Evolutionary conservation across 2,797 vertebrate species (phyloP).

Genomic region (Hybognathus amarus): DNA sequence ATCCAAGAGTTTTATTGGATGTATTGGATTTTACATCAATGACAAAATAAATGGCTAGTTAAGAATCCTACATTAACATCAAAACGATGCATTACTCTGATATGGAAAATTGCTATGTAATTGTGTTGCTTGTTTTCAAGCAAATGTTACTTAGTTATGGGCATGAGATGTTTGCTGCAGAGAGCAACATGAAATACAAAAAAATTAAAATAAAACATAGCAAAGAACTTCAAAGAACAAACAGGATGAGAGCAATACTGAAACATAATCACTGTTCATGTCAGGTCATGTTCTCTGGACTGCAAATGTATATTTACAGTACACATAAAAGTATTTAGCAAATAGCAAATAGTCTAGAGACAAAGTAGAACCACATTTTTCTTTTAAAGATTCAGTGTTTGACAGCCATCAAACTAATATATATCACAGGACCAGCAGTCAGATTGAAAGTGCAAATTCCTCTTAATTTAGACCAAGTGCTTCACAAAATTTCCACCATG

Average conservation of each 20-base stretch:
- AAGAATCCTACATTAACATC: constrained; percentile 13
- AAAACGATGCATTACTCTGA: constrained; percentile 1
- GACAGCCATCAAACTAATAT: constrained; percentile 33
- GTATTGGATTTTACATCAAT: not conserved
- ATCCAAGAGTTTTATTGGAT: not conserved
- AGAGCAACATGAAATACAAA: not conserved
- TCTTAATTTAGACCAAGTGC: constrained; percentile 53
- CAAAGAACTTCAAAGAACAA: not conserved
- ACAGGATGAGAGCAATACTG: not conserved
- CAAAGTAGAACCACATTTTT: constrained; percentile 18
- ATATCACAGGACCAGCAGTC: constrained; percentile 50
- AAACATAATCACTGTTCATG: not conserved
- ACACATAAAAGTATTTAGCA: not conserved
- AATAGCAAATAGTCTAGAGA: too few relatives aligned
- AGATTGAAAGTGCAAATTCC: constrained; percentile 64
- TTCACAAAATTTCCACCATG: constrained; percentile 61
- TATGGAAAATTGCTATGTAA: constrained; percentile 4
- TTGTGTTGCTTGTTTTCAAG: constrained; percentile 14
- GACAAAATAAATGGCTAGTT: not conserved
- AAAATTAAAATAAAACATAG: not conserved
- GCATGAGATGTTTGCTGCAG: not conserved
- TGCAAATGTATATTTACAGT: not conserved
- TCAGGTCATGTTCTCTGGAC: not conserved
- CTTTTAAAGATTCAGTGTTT: constrained; percentile 12
- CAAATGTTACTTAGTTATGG: constrained; percentile 19